phyloP scores from a whole-genome alignment of 2,113 vertebrate species.

The Oryzias woworae region DNA sequence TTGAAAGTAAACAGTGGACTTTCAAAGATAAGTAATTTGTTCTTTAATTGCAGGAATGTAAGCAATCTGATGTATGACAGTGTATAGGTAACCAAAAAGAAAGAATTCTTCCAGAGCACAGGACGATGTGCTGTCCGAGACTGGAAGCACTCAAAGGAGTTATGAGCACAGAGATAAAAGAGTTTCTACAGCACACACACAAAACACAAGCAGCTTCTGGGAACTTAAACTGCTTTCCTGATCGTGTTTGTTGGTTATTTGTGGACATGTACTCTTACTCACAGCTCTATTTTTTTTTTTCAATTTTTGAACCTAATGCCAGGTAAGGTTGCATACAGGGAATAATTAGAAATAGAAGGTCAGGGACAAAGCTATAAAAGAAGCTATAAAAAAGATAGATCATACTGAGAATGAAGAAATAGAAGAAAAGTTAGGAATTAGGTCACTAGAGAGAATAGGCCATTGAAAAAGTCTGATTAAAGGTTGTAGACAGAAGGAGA shows the following conservation, averaged over 20 bases:
- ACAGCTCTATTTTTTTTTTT: background rate
- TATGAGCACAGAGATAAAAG: too few species aligned
- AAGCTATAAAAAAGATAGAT: background rate
- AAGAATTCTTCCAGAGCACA: too few species aligned
- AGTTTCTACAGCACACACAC: too few species aligned
- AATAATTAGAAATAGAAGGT: conserved; percentile 18
- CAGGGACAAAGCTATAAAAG: conserved; percentile 1
- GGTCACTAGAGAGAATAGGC: conserved; percentile 23
- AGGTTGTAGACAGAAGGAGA: conserved; percentile 6
- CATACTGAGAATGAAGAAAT: background rate
- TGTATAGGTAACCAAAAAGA: too few species aligned
- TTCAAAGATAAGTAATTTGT: too few species aligned
- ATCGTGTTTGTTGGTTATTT: background rate
- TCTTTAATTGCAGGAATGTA: too few species aligned
- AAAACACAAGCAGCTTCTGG: too few species aligned
- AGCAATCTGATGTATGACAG: too few species aligned
- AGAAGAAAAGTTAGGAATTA: background rate
- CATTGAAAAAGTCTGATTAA: conserved; percentile 17
- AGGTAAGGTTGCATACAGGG: conserved; percentile 25
- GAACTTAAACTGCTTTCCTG: too few species aligned
- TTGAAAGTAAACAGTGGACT: too few species aligned
- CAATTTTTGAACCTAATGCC: conserved; percentile 20
- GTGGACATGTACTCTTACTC: background rate
- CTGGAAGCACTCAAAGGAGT: too few species aligned
- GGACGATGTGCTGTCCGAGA: too few species aligned